Evolutionary conservation across 1,140 invertebrate genomes (phyloP), one percentile per base, ranked within the genome.

Genomic region (Microvelia longipes): DNA sequence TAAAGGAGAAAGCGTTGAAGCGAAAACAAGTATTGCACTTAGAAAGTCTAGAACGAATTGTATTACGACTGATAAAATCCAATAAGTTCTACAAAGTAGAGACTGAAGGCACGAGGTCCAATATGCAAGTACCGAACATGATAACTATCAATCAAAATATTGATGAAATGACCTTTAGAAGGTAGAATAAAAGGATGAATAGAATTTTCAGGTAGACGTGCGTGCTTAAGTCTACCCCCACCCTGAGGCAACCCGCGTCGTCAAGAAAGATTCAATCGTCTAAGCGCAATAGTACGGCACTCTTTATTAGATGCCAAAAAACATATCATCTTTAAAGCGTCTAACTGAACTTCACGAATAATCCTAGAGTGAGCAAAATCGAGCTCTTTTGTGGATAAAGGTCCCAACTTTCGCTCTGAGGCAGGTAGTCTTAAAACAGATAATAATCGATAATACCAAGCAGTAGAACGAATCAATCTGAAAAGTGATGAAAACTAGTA

Each of bases 151-250:
- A 77, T 70, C 24, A 78, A 1, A 2, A 76, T 65, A 68, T 70
- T 70, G 14, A 76, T 75, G 2, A 77, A 29, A 63, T 72, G 70
- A 71, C 74, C 68, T 30, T 68, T 25, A 61, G 71, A 72, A 13
- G 76, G 75, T 25, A 81, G 61, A 2, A 79, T 25, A 26, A 78
- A 75, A 14, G 77, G 78, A 75, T 77, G 73, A 69, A 75, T 75
- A 29, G 70, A 70, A 66, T 75, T 69, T 62, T 70, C 66, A 60
- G 75, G 5, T 26, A 73, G 25, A n/a, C 68, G 66, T 0, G 78
- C 70, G 50, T 80, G 69, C n/a, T 69, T 67, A 1, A 82, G 60
- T 70, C 80, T 69, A 25, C 80, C 78, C 2, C 80, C 1, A 82
- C 79, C 26, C 80, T 72, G 60, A 82, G 61, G 24, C 80, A 63